Conservation (phyloP, 2,797 vertebrate species). For the Lindbergichthys nudifrons region DNA sequence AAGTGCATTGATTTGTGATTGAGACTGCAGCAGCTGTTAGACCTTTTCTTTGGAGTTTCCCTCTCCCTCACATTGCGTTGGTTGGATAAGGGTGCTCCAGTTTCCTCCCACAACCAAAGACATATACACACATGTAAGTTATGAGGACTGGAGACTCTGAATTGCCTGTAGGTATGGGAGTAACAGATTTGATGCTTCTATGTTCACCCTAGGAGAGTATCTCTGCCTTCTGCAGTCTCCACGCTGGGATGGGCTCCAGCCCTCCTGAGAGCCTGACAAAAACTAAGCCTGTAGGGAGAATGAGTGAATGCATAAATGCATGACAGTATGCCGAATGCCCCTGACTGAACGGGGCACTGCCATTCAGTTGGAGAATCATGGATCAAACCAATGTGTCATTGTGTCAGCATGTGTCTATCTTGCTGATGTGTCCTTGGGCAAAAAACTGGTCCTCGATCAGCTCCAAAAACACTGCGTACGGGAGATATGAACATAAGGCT, state of each 20-base stretch:
- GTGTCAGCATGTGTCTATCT: conserved; percentile 40
- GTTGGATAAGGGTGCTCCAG: conserved; percentile 38
- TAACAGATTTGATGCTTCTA: conserved; percentile 42
- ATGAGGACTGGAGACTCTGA: conserved; percentile 40
- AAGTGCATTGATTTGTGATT: neutral
- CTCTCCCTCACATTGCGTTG: conserved; percentile 28
- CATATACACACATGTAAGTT: conserved; percentile 45
- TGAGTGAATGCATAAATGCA: conserved; percentile 33
- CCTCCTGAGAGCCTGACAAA: conserved; percentile 36
- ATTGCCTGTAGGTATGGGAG: conserved; percentile 56
- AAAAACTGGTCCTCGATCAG: conserved; percentile 14
- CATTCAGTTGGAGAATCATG: conserved; percentile 20
- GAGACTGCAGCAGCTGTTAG: conserved; percentile 4
- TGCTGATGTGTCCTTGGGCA: conserved; percentile 54
- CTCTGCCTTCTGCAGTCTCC: conserved; percentile 26
- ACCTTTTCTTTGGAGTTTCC: conserved; percentile 45
- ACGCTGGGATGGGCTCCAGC: conserved; percentile 25
- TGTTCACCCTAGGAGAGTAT: conserved; percentile 31
- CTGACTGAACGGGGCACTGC: conserved; percentile 3
- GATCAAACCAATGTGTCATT: conserved; percentile 43
- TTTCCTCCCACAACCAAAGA: conserved; percentile 58
- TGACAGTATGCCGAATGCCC: conserved; percentile 40
- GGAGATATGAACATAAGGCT: conserved; percentile 21
- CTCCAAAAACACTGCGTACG: conserved; percentile 19
- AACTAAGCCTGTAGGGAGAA: conserved; percentile 25